These are phyloP conservation scores for Cistogaster globosa DNA, from an alignment of 2,888 invertebrate genomes.

Conservation along the genomic window DNA sequence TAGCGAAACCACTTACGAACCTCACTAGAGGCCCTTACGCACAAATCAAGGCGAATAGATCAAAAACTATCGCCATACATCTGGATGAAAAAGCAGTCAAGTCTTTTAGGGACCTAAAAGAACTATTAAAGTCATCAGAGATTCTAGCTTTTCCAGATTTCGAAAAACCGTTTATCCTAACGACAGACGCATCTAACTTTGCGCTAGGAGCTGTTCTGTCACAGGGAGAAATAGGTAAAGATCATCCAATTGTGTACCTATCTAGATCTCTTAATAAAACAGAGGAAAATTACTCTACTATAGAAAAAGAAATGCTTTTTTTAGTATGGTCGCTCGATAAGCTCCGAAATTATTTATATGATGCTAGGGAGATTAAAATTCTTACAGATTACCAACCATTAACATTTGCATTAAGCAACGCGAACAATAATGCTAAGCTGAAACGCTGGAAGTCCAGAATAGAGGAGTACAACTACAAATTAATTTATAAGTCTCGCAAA, in stretches of 20 bases:
- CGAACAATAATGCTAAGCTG: slow-evolving; percentile 41
- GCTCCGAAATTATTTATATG: slow-evolving; percentile 31
- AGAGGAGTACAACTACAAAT: slow-evolving; percentile 65
- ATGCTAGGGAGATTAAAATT: slow-evolving; percentile 48
- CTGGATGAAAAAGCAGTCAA: not conserved
- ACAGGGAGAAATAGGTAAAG: slow-evolving; percentile 49
- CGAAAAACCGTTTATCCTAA: slow-evolving; percentile 62
- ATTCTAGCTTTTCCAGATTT: slow-evolving; percentile 69
- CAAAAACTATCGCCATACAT: too few species aligned
- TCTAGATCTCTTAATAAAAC: slow-evolving; percentile 17
- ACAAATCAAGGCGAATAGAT: too few species aligned
- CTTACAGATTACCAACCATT: slow-evolving; percentile 48
- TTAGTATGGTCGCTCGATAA: slow-evolving; percentile 55
- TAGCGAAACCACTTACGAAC: too few species aligned
- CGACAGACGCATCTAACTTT: slow-evolving; percentile 68
- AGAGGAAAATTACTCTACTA: slow-evolving; percentile 49
- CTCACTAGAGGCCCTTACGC: too few species aligned
- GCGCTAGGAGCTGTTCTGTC: slow-evolving; percentile 62
- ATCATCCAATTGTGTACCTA: not conserved
- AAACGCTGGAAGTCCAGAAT: slow-evolving; percentile 60
- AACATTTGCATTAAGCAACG: slow-evolving; percentile 33
- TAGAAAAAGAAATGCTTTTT: slow-evolving; percentile 56
- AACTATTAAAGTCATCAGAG: slow-evolving; percentile 49
- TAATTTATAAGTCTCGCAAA: slow-evolving; percentile 57
- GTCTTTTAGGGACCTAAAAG: slow-evolving; percentile 47